A percentile compares a stretch with the other conserved stretches of the same genome.
Conservation (phyloP, 2,797 vertebrate genomes). For the Rhadinocentrus ornatus region DNA sequence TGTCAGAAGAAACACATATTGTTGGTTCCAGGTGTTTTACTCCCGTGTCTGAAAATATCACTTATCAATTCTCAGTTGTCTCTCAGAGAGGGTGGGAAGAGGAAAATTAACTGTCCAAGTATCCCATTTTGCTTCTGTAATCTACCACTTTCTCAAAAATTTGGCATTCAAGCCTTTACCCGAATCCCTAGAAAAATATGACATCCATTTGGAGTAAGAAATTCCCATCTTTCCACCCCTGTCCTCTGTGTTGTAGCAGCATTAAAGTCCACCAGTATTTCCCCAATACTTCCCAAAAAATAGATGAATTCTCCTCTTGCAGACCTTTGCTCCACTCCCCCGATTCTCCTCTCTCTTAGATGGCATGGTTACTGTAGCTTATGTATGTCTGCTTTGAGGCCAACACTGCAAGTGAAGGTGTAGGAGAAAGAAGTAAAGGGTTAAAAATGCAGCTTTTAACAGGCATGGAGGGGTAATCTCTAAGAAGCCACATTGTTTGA, state of each 20-base stretch:
- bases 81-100: conserved; percentile 65
- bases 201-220: conserved; percentile 63
- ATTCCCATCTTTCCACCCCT: conserved; percentile 68
- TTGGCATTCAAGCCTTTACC: conserved; percentile 56
- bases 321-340: conserved; percentile 45
- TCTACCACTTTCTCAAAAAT: conserved; percentile 45
- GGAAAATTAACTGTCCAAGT: conserved; percentile 65
- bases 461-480: conserved; percentile 23
- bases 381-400: conserved; percentile 96
- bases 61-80: conserved; percentile 34
- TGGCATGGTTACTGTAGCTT: conserved; percentile 96
- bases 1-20: conserved; percentile 71
- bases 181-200: conserved; percentile 61
- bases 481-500: conserved; percentile 23
- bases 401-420: conserved; percentile 79
- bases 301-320: conserved; percentile 56
- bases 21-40: conserved; percentile 54
- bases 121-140: conserved; percentile 37
- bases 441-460: conserved; percentile 45
- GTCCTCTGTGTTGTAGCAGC: conserved; percentile 42
- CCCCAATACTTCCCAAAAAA: conserved; percentile 44
- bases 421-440: conserved; percentile 36
- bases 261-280: conserved; percentile 50
- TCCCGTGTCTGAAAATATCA: conserved; percentile 64
- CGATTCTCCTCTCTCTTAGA: conserved; percentile 79